Evolutionary conservation across 2,888 invertebrate species (phyloP).

Genomic region (Ypsolopha scabrella): DNA sequence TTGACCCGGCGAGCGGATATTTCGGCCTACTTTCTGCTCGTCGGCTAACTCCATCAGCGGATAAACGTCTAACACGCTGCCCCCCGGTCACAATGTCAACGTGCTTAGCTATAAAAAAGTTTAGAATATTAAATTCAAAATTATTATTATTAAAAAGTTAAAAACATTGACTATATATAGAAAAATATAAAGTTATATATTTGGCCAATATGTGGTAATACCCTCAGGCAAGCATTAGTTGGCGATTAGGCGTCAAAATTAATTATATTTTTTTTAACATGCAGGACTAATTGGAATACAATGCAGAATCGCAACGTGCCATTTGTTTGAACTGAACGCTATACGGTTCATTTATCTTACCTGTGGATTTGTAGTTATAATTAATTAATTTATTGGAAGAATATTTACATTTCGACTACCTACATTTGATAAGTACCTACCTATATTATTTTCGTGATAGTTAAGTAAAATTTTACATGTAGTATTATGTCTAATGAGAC

Average conservation of each 20-base stretch:
- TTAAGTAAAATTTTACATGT: slow-evolving; percentile 50
- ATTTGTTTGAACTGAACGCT: slow-evolving; percentile 56
- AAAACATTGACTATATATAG: slow-evolving; percentile 67
- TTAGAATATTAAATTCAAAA: slow-evolving; percentile 69
- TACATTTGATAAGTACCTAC: slow-evolving; percentile 20
- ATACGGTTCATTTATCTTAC: slow-evolving; percentile 34
- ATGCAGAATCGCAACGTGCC: slow-evolving; percentile 64
- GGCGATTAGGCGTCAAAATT: slow-evolving; percentile 65
- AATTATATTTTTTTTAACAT: slow-evolving; percentile 35
- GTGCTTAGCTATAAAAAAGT: slow-evolving; percentile 62
- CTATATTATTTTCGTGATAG: slow-evolving; percentile 64
- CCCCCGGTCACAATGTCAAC: slow-evolving; percentile 14
- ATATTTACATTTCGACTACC: slow-evolving; percentile 6
- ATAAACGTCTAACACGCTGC: neutral
- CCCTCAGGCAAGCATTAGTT: slow-evolving; percentile 78
- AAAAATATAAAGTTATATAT: slow-evolving; percentile 67
- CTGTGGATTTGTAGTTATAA: slow-evolving; percentile 31
- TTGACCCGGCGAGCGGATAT: slow-evolving; percentile 8
- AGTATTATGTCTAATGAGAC: slow-evolving; percentile 48
- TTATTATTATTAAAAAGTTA: slow-evolving; percentile 63
- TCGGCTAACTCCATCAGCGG: neutral
- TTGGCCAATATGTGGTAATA: slow-evolving; percentile 75
- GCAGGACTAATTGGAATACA: slow-evolving; percentile 40
- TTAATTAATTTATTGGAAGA: slow-evolving; percentile 30
- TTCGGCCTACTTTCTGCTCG: slow-evolving; percentile 19